These are phyloP conservation scores for Volucella inflata DNA, from an alignment of 2,888 invertebrate genomes.

Conservation along the genomic window DNA sequence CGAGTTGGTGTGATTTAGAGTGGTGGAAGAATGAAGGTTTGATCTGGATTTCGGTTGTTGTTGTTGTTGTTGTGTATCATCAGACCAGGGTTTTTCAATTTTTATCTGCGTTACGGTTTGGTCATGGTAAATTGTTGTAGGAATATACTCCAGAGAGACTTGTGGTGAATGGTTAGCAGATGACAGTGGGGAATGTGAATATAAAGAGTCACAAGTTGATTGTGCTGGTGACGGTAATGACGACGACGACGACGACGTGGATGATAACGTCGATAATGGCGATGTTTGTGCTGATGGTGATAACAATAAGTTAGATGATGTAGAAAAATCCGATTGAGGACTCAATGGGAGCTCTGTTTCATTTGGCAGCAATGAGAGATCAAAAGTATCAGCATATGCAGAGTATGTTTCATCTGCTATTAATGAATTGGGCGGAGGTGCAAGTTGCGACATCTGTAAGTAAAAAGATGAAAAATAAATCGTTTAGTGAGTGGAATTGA, in stretches of 20 bases:
- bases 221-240: neutral
- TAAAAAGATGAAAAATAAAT: constrained; percentile 7
- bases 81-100: constrained; percentile 81
- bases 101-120: constrained; percentile 80
- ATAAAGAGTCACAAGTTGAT: too few relatives aligned
- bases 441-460: constrained; percentile 68
- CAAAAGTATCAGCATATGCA: constrained; percentile 87
- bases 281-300: constrained; percentile 84
- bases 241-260: constrained; percentile 8
- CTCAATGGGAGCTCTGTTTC: constrained; percentile 84
- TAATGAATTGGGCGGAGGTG: constrained; percentile 74
- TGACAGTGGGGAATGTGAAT: constrained; percentile 15
- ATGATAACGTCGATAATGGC: constrained; percentile 68
- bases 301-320: constrained; percentile 80
- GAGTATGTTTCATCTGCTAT: constrained; percentile 79
- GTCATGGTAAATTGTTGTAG: constrained; percentile 79
- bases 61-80: constrained; percentile 50
- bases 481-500: neutral
- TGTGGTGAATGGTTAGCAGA: constrained; percentile 57
- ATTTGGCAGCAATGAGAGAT: constrained; percentile 89
- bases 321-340: constrained; percentile 83
- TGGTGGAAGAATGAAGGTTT: constrained; percentile 63
- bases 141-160: constrained; percentile 77
- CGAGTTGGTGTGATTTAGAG: constrained; percentile 68
- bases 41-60: constrained; percentile 49